Evolutionary conservation across 2,113 vertebrate genomes (phyloP).

Genomic region (Gobiocypris rarus): DNA sequence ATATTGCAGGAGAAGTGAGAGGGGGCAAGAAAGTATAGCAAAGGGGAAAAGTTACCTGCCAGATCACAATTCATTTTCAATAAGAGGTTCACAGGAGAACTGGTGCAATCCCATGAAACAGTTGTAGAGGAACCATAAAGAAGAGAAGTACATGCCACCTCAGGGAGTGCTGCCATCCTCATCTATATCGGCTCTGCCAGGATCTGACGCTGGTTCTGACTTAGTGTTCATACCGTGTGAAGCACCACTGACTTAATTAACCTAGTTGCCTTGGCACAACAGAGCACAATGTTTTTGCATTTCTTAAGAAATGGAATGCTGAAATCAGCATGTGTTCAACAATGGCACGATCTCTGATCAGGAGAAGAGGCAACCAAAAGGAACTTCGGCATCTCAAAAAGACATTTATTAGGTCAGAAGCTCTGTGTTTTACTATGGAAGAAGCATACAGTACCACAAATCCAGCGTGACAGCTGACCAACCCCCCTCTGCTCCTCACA

Average conservation of each 20-base stretch:
- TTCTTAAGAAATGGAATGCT: neutral
- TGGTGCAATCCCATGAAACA: constrained; percentile 1
- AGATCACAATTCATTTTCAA: constrained; percentile 6
- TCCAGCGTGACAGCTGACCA: constrained; percentile 28
- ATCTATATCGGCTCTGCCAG: neutral
- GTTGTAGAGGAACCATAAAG: neutral
- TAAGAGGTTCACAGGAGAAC: neutral
- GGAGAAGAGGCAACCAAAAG: neutral
- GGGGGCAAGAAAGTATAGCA: neutral
- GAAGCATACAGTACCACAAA: constrained; percentile 9
- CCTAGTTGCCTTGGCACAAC: constrained; percentile 18
- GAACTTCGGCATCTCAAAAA: neutral
- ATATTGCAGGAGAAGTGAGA: neutral
- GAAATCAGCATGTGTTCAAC: neutral
- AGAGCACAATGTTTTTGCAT: neutral
- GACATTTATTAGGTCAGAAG: constrained; percentile 18
- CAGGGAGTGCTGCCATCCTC: neutral
- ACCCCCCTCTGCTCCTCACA: constrained; percentile 19
- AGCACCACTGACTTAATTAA: constrained; percentile 21
- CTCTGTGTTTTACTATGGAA: neutral
- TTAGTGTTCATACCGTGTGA: neutral
- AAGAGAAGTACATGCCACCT: neutral
- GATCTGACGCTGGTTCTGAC: neutral
- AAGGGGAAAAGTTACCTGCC: neutral
- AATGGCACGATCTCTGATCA: neutral